Base-by-base conservation (phyloP, 1,140 invertebrate genomes). In the Drosophila burlai region DNA sequence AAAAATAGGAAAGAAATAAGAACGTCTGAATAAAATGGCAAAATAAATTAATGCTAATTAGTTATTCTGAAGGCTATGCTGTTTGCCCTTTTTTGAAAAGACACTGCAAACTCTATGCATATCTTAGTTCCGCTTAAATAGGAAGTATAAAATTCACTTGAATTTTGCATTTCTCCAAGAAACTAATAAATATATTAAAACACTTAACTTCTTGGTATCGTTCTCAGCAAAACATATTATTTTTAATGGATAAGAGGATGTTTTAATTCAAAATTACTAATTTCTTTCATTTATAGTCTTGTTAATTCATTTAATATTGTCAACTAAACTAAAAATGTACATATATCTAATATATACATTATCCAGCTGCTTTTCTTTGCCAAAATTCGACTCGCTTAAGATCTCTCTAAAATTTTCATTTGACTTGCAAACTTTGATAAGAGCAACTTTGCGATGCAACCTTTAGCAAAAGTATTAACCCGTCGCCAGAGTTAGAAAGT, bases 391-490 rank as follows among this genome's bases (percentile, higher is more conserved):
- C 8, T 21, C 13, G 11, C 34, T 11, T 11, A 10, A 42, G 43
- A 24, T 34, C 26, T 49, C 36, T 59, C 34, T 36, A 24, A 38
- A 54, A 49, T 29, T 21, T 26, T 45, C 10, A 72, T 29, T 60
- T 42, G 38, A 42, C 43, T 49, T 55, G 31, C 46, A 68, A 67
- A 67, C 62, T 67, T 67, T 67, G 64, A 69, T 34, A 31, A 40
- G 26, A 31, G 8, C 10, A 57, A 60, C 43, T 50, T 49, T 73
- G 2, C n/a, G 52, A 71, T 59, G 69, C 66, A 72, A 59, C 52
- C 43, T 72, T 59, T 72, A 16, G 65, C 43, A 34, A 40, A 57
- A 72, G 43, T 42, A 69, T 72, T 72, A 72, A 42, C 50, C 50
- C 18, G 13, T 50, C 24, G 31, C 31, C 34, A 50, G 52, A 71